Base-by-base conservation (phyloP, 2,113 vertebrate genomes). In the Gadus chalcogrammus region DNA sequence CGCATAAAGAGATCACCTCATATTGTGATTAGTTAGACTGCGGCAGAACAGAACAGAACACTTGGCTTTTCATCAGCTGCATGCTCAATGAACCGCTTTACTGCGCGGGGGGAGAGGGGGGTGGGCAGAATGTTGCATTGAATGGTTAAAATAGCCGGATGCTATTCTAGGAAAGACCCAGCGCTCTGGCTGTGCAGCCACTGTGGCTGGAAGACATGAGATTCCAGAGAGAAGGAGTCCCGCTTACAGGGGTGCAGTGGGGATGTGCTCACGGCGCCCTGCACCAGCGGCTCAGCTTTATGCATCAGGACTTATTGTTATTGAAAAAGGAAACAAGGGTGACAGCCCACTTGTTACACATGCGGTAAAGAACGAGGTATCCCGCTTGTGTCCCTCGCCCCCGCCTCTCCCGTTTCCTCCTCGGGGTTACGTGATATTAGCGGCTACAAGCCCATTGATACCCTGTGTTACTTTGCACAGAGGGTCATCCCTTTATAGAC, bases 121-220 rank as follows among this genome's bases (percentile, higher is more conserved):
- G 63, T 55, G 77, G 68, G 75, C 76, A 73, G 66, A 65, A 80
- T 77, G 56, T 17, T 15, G 9, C 75, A 71, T 69, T 77, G 67
- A 70, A 64, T 77, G 81, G 77, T 83, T 85, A 82, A 86, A 87
- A 84, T 82, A 86, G 78, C 84, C 79, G 79, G 72, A 69, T 84
- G 74, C 81, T 86, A 82, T 86, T 85, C 84, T 55, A 82, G 78
- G 72, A 74, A 81, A 80, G 79, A 82, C 67, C 82, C 81, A 77
- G 82, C 73, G 76, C 74, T 77, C 73, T 85, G 83, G 85, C 83
- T 74, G 80, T 75, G 9, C 64, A 81, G 80, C 78, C 73, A 71
- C 67, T 35, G 24, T 59, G 72, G 74, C 74, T 79, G 60, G 66
- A 70, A 48, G 42, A 8, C 42, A 81, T 79, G 84, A 82, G 71